Base-by-base conservation (phyloP, 2,113 vertebrate species). In the Podarcis cretensis region DNA sequence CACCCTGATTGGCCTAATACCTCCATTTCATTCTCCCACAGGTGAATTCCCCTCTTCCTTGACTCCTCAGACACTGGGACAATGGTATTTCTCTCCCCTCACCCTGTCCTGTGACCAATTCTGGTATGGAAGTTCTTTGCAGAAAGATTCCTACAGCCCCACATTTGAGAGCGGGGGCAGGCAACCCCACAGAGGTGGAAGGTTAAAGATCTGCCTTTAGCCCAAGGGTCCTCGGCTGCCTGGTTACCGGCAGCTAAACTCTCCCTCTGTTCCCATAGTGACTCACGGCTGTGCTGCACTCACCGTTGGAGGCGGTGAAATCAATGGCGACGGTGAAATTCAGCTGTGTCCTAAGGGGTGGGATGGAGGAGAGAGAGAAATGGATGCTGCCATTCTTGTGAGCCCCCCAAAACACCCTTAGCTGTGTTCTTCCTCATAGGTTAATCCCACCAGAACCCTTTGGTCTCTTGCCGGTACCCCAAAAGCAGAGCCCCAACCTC, bases 271-370 rank as follows among this genome's bases (percentile, higher is more conserved):
- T 63, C 81, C 85, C 80, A 71, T 20, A 54, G 69, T 1, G 69
- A 86, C 69, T 48, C 48, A 21, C 12, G 12, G 57, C 63, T 35
- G 35, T 32, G 48, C 54, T 32, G 63, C 65, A 94, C 98, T 97
- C 95, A 99, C 99, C 99, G 5, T 99, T 99, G 89, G 99, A 99
- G 69, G 99, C 99, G 23, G 99, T 99, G 96, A 99, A 99, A 96
- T 99, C 99, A 35, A 99, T 99, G 48, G 99, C 99, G 12, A 99
- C 99, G 0, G 99, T 99, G 97, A 99, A 99, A 97, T 99, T 99
- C 92, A 99, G 96, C 94, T 99, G 99, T 0, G 99, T 99, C 96
- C 99, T 99, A 94, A 92, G 84, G 81, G 86, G 91, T 13, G 10
- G n/a, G 63, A 57, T 27, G n/a, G 59, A 69, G 32, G 78, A 78